Evolutionary conservation across 2,888 invertebrate species (phyloP).

Genomic region (Xylota segnis): DNA sequence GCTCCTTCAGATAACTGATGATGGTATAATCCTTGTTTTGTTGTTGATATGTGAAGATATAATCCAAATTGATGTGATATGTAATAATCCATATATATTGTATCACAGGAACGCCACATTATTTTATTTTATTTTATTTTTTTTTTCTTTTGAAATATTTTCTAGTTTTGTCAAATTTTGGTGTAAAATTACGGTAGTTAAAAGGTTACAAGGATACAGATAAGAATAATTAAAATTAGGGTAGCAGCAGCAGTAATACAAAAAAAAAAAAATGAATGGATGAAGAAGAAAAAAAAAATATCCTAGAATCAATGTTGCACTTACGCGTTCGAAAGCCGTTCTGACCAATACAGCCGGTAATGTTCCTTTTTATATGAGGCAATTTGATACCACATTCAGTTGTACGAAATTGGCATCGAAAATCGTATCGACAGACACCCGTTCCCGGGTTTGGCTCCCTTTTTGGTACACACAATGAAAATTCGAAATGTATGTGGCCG

Average conservation of each 20-base stretch:
- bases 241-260: slow-evolving; percentile 50
- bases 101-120: slow-evolving; percentile 21
- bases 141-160: slow-evolving; percentile 1
- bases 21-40: slow-evolving; percentile 46
- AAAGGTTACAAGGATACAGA: slow-evolving; percentile 58
- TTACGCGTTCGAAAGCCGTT: slow-evolving; percentile 98
- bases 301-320: slow-evolving; percentile 86
- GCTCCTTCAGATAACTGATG: slow-evolving; percentile 24
- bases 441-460: slow-evolving; percentile 82
- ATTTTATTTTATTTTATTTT: no score
- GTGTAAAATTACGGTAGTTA: slow-evolving; percentile 30
- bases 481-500: slow-evolving; percentile 47
- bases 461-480: slow-evolving; percentile 81
- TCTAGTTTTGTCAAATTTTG: slow-evolving; percentile 15
- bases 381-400: slow-evolving; percentile 84
- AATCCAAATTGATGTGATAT: slow-evolving; percentile 58
- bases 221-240: slow-evolving; percentile 45
- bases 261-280: slow-evolving; percentile 64
- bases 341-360: slow-evolving; percentile 92
- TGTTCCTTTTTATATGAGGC: slow-evolving; percentile 85
- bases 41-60: slow-evolving; percentile 29
- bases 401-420: slow-evolving; percentile 79
- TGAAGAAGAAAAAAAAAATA: slow-evolving; percentile 76
- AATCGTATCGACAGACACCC: slow-evolving; percentile 77
- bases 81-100: slow-evolving; percentile 56